phyloP scores from a whole-genome alignment of 2,888 invertebrate species.

The Dolomedes plantarius region DNA sequence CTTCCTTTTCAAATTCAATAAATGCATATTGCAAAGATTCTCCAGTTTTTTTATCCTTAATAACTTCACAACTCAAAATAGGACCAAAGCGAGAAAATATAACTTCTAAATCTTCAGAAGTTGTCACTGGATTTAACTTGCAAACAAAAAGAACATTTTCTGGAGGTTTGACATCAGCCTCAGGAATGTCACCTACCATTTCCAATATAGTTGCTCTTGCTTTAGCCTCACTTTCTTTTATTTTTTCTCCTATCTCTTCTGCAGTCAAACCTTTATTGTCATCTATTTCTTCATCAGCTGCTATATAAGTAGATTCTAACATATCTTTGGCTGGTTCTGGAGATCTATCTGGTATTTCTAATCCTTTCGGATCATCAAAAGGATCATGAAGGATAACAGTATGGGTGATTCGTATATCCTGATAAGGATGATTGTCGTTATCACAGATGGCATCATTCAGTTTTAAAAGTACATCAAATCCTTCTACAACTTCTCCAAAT shows the following conservation, averaged over 20 bases:
- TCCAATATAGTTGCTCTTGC: constrained; percentile 97
- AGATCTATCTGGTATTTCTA: constrained; percentile 88
- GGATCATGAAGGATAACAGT: constrained; percentile 97
- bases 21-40: constrained; percentile 99
- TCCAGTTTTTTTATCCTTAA: constrained; percentile 91
- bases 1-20: constrained; percentile 92
- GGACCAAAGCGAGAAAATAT: constrained; percentile 97
- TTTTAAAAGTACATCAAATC: constrained; percentile 88
- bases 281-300: constrained; percentile 94
- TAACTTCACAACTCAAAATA: constrained; percentile 94
- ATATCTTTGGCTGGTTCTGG: constrained; percentile 91
- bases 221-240: constrained; percentile 93
- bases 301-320: constrained; percentile 88
- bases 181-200: constrained; percentile 98
- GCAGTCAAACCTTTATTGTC: constrained; percentile 90
- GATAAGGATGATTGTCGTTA: constrained; percentile 90
- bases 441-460: constrained; percentile 97
- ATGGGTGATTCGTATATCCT: constrained; percentile 94
- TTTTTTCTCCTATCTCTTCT: constrained; percentile 90
- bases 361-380: constrained; percentile 89
- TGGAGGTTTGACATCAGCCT: constrained; percentile 97
- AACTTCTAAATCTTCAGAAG: constrained; percentile 96
- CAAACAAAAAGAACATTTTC: constrained; percentile 99
- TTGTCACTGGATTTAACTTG: constrained; percentile 98
- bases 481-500: constrained; percentile 96